These are phyloP conservation scores for Autographa pulchrina DNA, from an alignment of 2,888 invertebrate species.

Conservation along the genomic window DNA sequence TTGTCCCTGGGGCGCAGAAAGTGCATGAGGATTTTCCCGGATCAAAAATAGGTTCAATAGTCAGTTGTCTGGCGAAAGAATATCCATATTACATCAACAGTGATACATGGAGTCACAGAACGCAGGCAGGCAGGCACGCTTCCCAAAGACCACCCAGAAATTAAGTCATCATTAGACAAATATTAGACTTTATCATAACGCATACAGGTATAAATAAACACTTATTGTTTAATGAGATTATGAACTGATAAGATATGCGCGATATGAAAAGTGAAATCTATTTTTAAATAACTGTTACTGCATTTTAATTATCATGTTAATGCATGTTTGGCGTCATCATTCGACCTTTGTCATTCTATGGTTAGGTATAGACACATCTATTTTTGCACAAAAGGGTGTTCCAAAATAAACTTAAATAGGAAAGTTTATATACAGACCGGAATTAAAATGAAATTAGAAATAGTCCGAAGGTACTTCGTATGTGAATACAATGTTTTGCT, in stretches of 20 bases:
- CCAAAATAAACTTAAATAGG: neutral
- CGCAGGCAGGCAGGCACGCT: neutral
- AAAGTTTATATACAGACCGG: neutral
- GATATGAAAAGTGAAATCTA: neutral
- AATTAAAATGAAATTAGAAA: neutral
- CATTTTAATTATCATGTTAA: slow-evolving; percentile 1
- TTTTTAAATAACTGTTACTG: slow-evolving; percentile 4
- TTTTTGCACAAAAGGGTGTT: too few species aligned
- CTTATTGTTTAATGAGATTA: slow-evolving; percentile 1
- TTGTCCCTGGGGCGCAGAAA: neutral
- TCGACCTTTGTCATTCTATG: neutral
- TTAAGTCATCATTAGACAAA: neutral
- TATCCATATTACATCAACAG: neutral
- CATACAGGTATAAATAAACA: neutral
- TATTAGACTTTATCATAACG: neutral
- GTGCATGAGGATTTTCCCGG: neutral
- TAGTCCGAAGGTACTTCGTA: neutral
- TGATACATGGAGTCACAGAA: neutral
- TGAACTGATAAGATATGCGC: neutral
- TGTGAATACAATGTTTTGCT: neutral
- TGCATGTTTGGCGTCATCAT: neutral
- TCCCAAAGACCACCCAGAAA: slow-evolving; percentile 1
- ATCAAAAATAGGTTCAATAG: neutral
- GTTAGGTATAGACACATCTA: neutral
- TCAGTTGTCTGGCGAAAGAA: neutral